Evolutionary conservation across 1,140 invertebrate genomes (phyloP), one percentile per base, ranked within the genome.

Genomic region (Ostrea edulis): DNA sequence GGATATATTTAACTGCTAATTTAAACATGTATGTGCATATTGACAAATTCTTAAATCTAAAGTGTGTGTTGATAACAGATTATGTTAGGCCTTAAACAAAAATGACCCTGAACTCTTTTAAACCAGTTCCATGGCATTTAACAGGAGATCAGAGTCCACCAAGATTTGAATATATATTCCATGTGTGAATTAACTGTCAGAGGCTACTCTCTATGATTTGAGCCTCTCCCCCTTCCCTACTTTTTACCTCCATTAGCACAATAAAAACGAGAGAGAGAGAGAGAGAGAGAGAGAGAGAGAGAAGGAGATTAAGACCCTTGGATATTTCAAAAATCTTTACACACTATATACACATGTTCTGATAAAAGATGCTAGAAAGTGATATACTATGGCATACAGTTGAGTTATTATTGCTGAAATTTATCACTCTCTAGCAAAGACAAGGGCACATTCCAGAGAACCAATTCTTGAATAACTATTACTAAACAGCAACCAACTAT

Each of bases 31-130:
- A 8, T 77, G 25, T 14, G 25, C 68, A 77, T 77, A 77, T 77
- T 29, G 9, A 71, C 25, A 77, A 35, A 22, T 29, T 25, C 68
- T 77, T 77, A 77, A 77, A 77, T 77, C 68, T 77, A 77, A 77
- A 77, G 25, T 29, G 11, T 29, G 68, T 77, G 25, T 44, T 77
- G 68, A 77, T 77, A 14, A 77, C 25, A 77, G 68, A 77, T 77
- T 77, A 77, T 9, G 68, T 77, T 77, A 44, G 35, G 35, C 5
- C 35, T 44, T 44, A 44, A 44, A 29, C 11, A 25, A 77, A 77
- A 77, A 77, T 25, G n/a, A 8, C 55, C 55, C 17, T 62, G 17
- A 20, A n/a, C n/a, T 62, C 14, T n/a, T 20, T 44, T 20, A n/a
- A 62, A 20, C 20, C 55, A 62, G 55, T 14, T 25, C 29, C n/a